Evolutionary conservation across 2,888 invertebrate species (phyloP).

Genomic region (Hypena proboscidalis): DNA sequence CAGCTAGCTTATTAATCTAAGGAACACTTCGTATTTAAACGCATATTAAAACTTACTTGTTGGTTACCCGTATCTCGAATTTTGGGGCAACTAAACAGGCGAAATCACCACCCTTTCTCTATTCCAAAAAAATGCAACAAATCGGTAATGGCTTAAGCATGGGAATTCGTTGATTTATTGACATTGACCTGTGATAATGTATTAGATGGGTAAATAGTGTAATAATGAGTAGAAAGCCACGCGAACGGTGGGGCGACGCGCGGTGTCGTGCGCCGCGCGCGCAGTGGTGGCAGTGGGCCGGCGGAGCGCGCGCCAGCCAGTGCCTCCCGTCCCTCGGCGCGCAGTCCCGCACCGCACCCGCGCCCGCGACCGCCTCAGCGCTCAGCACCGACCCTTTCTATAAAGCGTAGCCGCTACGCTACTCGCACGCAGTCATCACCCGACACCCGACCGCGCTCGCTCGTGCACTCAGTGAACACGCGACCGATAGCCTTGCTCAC

Average conservation of each 20-base stretch:
- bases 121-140: neutral
- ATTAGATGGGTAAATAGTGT: slow-evolving; percentile 51
- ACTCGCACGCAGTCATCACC: slow-evolving; percentile 78
- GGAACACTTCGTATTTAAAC: too few relatives aligned
- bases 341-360: slow-evolving; percentile 43
- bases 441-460: slow-evolving; percentile 70
- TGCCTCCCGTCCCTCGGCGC: slow-evolving; percentile 47
- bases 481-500: slow-evolving; percentile 47
- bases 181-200: slow-evolving; percentile 31
- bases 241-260: slow-evolving; percentile 46
- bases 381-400: slow-evolving; percentile 57
- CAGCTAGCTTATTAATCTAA: too few relatives aligned
- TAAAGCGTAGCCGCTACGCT: slow-evolving; percentile 70
- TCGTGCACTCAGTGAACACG: slow-evolving; percentile 69
- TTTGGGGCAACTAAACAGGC: slow-evolving; percentile 29
- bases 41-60: neutral
- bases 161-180: slow-evolving; percentile 28
- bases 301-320: slow-evolving; percentile 59
- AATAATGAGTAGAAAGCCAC: slow-evolving; percentile 65
- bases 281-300: slow-evolving; percentile 58
- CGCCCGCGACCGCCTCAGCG: slow-evolving; percentile 52
- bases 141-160: neutral
- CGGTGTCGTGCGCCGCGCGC: slow-evolving; percentile 36
- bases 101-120: slow-evolving; percentile 3
- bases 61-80: slow-evolving; percentile 1